phyloP scores from a whole-genome alignment of 2,888 invertebrate genomes.

The Heliconius ismenius region DNA sequence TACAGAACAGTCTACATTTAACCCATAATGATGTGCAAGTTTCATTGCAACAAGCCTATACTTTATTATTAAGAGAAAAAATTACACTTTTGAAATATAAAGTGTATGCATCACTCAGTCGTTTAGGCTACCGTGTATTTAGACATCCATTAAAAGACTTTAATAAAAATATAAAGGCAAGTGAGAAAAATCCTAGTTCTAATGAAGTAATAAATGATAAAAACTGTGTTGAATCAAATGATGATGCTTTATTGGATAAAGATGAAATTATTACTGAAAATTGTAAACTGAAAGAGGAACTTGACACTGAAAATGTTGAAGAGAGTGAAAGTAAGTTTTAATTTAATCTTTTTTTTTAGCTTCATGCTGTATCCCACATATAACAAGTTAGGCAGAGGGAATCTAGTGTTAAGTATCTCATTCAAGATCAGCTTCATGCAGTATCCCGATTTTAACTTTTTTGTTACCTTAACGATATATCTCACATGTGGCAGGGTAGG shows the following conservation, averaged over 20 bases:
- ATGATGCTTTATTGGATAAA: not conserved
- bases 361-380: not conserved
- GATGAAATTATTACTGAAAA: constrained; percentile 1
- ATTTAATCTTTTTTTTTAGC: not conserved
- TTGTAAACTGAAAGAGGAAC: not conserved
- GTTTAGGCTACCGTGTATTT: constrained; percentile 81
- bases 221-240: not conserved
- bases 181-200: not conserved
- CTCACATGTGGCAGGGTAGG: no score
- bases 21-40: constrained; percentile 80
- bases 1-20: constrained; percentile 84
- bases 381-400: not conserved
- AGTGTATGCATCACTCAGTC: constrained; percentile 82
- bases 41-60: constrained; percentile 85
- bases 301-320: not conserved
- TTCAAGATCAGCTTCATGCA: no score
- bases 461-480: no score
- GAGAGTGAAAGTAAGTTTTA: not conserved
- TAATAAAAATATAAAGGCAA: not conserved
- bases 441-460: no score
- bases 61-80: constrained; percentile 68
- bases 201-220: constrained; percentile 1
- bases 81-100: constrained; percentile 78
- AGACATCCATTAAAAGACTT: constrained; percentile 57
- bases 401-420: not conserved